Base-by-base conservation (phyloP, 1,140 invertebrate genomes). In the Paraescarpia echinospica region DNA sequence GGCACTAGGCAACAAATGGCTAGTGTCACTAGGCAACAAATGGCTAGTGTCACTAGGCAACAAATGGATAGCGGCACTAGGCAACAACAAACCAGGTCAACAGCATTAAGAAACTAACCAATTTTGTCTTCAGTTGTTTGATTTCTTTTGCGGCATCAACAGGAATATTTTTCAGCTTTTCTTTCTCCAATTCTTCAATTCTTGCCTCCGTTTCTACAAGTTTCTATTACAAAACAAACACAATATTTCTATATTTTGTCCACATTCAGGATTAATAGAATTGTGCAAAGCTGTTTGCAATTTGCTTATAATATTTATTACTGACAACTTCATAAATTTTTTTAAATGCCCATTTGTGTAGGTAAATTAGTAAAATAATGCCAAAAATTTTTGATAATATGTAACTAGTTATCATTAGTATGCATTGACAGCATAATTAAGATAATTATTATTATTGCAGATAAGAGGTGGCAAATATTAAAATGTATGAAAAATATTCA, bases 111-210 rank as follows among this genome's bases (percentile, higher is more conserved):
- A 14, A 33, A 33, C 94, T 94, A 89, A 95, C 95, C 91, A 96
- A 93, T 94, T 95, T 95, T 90, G 94, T 94, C 35, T 95, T 95
- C 9, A 96, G 93, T 91, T 95, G 94, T 90, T 94, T 94, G 14
- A 95, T 95, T 93, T 95, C 95, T 92, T 94, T 95, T 0, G 95
- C 94, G 51, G 95, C 94, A 91, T 96, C 95, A n/a, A 95, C 88
- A 33, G 95, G 95, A 35, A 95, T 92, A 93, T 95, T 95, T 9
- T 94, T 94, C 89, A 95, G 91, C 93, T 94, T 94, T 34, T 94
- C 95, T 41, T 94, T 94, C 91, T 95, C 95, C 48, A 95, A 93
- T 88, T 94, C 93, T n/a, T 95, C 94, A 92, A 93, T 94, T 91
- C 94, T 93, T 31, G 93, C 92, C 89, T 94, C 94, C 4, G 94